These are phyloP conservation scores for Scaptomyza hsui DNA, from an alignment of 1,140 invertebrate species.

Conservation along the genomic window DNA sequence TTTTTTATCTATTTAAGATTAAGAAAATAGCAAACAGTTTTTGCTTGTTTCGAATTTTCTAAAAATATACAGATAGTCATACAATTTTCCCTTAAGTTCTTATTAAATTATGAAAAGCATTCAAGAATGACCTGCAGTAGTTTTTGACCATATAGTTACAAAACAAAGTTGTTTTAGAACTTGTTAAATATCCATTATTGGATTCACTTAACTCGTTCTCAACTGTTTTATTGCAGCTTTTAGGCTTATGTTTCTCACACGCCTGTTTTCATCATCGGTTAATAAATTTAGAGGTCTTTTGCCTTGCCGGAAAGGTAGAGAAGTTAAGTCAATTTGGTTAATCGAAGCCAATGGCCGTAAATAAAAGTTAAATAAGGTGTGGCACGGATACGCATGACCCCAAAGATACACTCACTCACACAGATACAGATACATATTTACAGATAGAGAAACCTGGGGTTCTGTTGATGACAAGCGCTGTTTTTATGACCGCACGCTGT, in stretches of 20 bases:
- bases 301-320: not conserved
- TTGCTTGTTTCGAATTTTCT: no score
- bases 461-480: constrained; percentile 34
- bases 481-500: constrained; percentile 59
- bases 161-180: no score
- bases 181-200: no score
- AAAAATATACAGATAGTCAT: no score
- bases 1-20: not conserved
- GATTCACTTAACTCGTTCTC: no score
- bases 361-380: constrained; percentile 57
- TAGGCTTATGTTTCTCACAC: not conserved
- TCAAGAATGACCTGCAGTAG: no score
- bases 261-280: not conserved
- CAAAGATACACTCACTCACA: constrained; percentile 11
- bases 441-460: constrained; percentile 5
- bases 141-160: no score
- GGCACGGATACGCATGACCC: constrained; percentile 27
- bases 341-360: constrained; percentile 57
- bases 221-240: not conserved
- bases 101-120: no score
- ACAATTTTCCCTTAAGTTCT: no score
- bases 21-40: no score
- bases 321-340: constrained; percentile 65
- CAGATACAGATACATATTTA: constrained; percentile 2
- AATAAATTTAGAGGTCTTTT: not conserved